A percentile compares a stretch with the other conserved stretches of the same genome.
These are phyloP conservation scores for Acrocyrtus sp. DNA, from an alignment of 2,888 invertebrate genomes.

Conservation along the genomic window DNA sequence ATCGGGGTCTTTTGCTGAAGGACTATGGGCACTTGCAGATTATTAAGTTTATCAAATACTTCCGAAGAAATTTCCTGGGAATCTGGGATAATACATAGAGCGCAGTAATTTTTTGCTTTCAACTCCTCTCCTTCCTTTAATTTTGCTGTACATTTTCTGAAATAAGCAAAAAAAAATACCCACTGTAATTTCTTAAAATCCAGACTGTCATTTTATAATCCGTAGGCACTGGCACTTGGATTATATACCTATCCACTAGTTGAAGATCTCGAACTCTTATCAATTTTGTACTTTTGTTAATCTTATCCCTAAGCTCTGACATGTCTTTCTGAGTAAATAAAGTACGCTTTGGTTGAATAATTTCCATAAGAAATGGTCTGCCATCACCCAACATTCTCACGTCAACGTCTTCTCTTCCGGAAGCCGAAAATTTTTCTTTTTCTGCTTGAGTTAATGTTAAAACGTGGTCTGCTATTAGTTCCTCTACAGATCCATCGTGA, in stretches of 20 bases:
- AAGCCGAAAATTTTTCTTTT: slow-evolving; percentile 84
- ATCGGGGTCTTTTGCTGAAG: slow-evolving; percentile 89
- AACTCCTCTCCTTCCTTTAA: slow-evolving; percentile 88
- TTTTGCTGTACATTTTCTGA: slow-evolving; percentile 74
- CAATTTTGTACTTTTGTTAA: slow-evolving; percentile 71
- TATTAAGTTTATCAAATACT: slow-evolving; percentile 66
- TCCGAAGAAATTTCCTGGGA: slow-evolving; percentile 66
- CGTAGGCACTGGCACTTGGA: not conserved
- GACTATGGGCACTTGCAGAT: slow-evolving; percentile 71
- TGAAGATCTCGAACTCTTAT: slow-evolving; percentile 75
- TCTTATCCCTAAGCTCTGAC: slow-evolving; percentile 70
- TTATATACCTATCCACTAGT: slow-evolving; percentile 71
- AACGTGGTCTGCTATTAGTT: slow-evolving; percentile 80
- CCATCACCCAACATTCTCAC: slow-evolving; percentile 84
- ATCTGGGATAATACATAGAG: slow-evolving; percentile 74
- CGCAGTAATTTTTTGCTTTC: slow-evolving; percentile 88
- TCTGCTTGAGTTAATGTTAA: slow-evolving; percentile 72
- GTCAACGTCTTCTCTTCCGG: slow-evolving; percentile 97
- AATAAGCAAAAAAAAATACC: slow-evolving; percentile 47
- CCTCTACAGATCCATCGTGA: slow-evolving; percentile 88
- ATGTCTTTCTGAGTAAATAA: slow-evolving; percentile 70
- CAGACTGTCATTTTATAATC: not conserved
- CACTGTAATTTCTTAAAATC: not conserved
- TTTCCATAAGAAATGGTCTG: slow-evolving; percentile 91
- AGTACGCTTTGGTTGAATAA: slow-evolving; percentile 74